Evolutionary conservation across 2,113 vertebrate genomes (phyloP).

Genomic region (Ameiurus melas): DNA sequence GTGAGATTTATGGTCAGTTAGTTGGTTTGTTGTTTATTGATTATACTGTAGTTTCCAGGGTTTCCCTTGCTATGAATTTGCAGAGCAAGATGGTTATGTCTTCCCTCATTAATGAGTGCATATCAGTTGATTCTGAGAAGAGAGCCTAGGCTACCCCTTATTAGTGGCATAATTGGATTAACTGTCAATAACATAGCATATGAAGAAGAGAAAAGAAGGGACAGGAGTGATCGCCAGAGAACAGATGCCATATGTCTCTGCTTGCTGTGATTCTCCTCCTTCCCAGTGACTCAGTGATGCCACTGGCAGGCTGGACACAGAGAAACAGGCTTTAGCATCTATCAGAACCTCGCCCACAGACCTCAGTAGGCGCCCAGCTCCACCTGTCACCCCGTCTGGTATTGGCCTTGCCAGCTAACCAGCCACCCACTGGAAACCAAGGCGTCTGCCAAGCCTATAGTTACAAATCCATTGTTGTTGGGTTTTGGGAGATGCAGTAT

Average conservation of each 20-base stretch:
- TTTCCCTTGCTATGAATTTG: neutral
- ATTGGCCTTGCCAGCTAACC: slow-evolving; percentile 30
- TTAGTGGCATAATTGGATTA: slow-evolving; percentile 11
- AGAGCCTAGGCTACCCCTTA: neutral
- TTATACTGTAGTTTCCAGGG: neutral
- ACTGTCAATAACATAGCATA: neutral
- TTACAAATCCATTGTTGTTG: neutral
- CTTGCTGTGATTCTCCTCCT: slow-evolving; percentile 29
- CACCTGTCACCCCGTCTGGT: slow-evolving; percentile 52
- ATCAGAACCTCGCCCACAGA: slow-evolving; percentile 31
- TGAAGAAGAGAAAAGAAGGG: neutral
- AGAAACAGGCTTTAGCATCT: slow-evolving; percentile 26
- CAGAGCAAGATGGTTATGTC: neutral
- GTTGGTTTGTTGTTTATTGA: neutral
- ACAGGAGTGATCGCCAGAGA: slow-evolving; percentile 33
- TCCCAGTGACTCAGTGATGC: slow-evolving; percentile 41
- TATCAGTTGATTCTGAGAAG: neutral
- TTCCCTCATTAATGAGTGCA: neutral
- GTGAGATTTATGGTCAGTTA: slow-evolving; percentile 61
- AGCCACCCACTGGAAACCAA: slow-evolving; percentile 18
- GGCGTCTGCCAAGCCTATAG: slow-evolving; percentile 19
- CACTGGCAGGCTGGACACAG: slow-evolving; percentile 4
- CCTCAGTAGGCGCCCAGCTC: slow-evolving; percentile 30
- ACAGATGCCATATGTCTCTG: slow-evolving; percentile 50
- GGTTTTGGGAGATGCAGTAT: neutral